Evolutionary conservation across 1,140 invertebrate species (phyloP).

Genomic region (Paraescarpia echinospica): DNA sequence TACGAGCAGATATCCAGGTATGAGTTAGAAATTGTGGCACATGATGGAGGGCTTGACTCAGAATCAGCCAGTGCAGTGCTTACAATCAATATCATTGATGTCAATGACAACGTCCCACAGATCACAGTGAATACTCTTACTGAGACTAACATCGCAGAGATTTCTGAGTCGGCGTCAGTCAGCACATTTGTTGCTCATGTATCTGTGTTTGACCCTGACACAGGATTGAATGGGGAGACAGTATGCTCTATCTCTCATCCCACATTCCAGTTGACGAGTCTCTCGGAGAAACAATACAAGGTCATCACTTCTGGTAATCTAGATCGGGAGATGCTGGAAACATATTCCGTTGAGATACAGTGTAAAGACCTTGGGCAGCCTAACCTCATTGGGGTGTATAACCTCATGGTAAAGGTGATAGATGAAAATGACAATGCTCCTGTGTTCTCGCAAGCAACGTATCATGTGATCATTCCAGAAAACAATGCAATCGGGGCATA

Average conservation of each 20-base stretch:
- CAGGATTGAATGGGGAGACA: constrained; percentile 7
- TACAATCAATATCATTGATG: constrained; percentile 22
- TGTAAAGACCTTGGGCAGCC: constrained; percentile 42
- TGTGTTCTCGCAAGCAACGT: constrained; percentile 35
- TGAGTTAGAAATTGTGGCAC: neutral
- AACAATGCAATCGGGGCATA: constrained; percentile 13
- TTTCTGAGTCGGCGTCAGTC: constrained; percentile 20
- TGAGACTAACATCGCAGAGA: constrained; percentile 12
- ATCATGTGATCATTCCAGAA: constrained; percentile 28
- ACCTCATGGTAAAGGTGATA: constrained; percentile 36
- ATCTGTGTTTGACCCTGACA: constrained; percentile 15
- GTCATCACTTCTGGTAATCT: constrained; percentile 36
- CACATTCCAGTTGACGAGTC: constrained; percentile 8
- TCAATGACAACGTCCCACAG: constrained; percentile 26
- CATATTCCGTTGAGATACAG: constrained; percentile 33
- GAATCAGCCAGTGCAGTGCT: neutral
- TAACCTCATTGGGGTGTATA: constrained; percentile 28
- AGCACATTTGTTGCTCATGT: constrained; percentile 27
- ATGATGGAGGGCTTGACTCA: constrained; percentile 14
- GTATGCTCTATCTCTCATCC: neutral
- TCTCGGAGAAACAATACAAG: constrained; percentile 33
- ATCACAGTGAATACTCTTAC: constrained; percentile 20
- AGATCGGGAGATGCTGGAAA: constrained; percentile 39
- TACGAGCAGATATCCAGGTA: neutral
- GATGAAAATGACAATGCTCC: constrained; percentile 45